A percentile compares a stretch with the other conserved stretches of the same genome.
Evolutionary conservation across 2,888 invertebrate genomes (phyloP).

Genomic region (Criorhina ranunculi): DNA sequence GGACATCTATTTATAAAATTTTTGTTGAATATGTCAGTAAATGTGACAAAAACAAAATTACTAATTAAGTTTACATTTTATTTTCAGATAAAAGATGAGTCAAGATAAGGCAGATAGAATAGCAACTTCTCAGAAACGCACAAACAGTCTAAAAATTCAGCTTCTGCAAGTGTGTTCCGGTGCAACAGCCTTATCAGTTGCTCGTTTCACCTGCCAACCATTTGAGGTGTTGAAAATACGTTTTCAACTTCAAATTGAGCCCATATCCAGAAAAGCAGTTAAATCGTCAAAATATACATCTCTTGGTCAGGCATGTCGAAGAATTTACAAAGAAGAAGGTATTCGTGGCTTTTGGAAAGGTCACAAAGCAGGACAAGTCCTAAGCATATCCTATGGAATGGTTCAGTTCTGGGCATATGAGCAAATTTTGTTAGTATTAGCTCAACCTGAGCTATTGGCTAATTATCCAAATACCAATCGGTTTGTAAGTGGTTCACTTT

Average conservation of each 20-base stretch:
- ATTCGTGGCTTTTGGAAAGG: slow-evolving; percentile 96
- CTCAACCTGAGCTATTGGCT: slow-evolving; percentile 80
- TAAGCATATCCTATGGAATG: slow-evolving; percentile 94
- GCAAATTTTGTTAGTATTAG: slow-evolving; percentile 84
- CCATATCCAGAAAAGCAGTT: no score
- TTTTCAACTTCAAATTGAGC: slow-evolving; percentile 98
- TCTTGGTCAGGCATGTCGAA: slow-evolving; percentile 89
- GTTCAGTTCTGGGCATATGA: slow-evolving; percentile 91
- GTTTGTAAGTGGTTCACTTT: slow-evolving; percentile 92
- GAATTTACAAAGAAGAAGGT: slow-evolving; percentile 94
- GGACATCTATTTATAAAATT: no score
- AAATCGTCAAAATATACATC: slow-evolving; percentile 95
- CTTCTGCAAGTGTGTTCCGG: slow-evolving; percentile 89
- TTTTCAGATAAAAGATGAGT: slow-evolving; percentile 40
- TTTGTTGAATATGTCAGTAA: no score
- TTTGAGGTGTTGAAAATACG: slow-evolving; percentile 98
- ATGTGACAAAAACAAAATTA: no score
- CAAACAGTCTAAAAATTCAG: slow-evolving; percentile 77
- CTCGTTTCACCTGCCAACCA: slow-evolving; percentile 90
- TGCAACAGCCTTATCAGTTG: slow-evolving; percentile 91
- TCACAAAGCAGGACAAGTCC: slow-evolving; percentile 95
- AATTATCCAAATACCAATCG: slow-evolving; percentile 82
- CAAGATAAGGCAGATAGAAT: slow-evolving; percentile 10
- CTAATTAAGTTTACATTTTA: neutral
- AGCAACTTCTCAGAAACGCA: neutral